Evolutionary conservation across 1,140 invertebrate genomes (phyloP), one percentile per base, ranked within the genome.

Genomic region (Drosophila serrata): DNA sequence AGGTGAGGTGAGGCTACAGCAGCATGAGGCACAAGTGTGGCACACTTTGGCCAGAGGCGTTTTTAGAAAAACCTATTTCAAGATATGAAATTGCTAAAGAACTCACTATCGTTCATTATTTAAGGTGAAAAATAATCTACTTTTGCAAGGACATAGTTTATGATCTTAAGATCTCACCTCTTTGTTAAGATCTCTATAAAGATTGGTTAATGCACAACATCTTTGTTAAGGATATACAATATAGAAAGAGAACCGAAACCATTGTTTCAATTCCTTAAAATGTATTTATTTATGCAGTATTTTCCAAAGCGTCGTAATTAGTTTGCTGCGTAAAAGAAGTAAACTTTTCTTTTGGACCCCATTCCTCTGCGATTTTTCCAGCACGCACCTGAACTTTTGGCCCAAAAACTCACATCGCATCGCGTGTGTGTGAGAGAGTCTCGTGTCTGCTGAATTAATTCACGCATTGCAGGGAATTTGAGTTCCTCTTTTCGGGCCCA

Each of bases 391-490:
- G 81, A 4, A 13, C 17, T 17, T 40, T 60, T 31, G 13, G n/a
- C 29, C 45, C 29, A 35, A 65, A 43, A 65, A 42, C 40, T 24
- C 24, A n/a, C 29, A 58, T 72, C 31, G 19, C 31, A 35, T 55
- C 51, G 57, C 63, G 63, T 65, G 64, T 86, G 62, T 69, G 62
- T 69, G 62, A 48, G n/a, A n/a, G 62, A 8, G 42, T 48, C 48
- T 40, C 37, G 53, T 61, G 63, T 69, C 57, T 81, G 65, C 59
- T 67, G 82, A 86, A 79, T 88, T 88, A 88, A 86, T 86, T 88
- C 80, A 77, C 74, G 65, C 70, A 79, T 64, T 79, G 75, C 70
- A 75, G 77, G 17, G 42, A 57, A 58, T 46, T 62, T 58, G 53
- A 78, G 75, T 70, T 78, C 22, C 42, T 55, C 45, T 56, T 70